Evolutionary conservation across 2,113 vertebrate species (phyloP).

Genomic region (Mesoclemmys tuberculata): DNA sequence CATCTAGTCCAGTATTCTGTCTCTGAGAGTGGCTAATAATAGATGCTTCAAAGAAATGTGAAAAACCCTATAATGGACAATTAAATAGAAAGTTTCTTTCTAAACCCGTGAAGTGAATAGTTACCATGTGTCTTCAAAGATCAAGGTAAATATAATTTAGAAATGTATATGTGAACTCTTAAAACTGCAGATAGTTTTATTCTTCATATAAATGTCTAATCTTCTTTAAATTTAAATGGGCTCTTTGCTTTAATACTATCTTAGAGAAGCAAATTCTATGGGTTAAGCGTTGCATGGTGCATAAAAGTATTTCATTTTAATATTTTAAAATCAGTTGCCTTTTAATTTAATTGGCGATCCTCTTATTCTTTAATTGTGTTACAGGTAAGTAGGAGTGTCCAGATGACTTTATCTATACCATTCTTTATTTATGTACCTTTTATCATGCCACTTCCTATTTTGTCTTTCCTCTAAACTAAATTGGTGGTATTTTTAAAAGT

Average conservation of each 20-base stretch:
- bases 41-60: not conserved
- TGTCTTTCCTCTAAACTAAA: not conserved
- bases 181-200: not conserved
- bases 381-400: not conserved
- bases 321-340: not conserved
- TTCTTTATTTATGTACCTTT: not conserved
- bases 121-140: not conserved
- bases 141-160: not conserved
- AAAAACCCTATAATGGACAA: not conserved
- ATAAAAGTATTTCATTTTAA: not conserved
- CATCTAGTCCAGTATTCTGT: not conserved
- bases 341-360: not conserved
- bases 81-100: not conserved
- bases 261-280: fast-evolving
- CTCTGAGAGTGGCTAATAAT: not conserved
- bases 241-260: not conserved
- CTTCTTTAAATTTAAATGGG: not conserved
- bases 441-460: too few species aligned
- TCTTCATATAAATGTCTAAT: not conserved
- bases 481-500: not conserved
- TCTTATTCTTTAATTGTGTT: not conserved
- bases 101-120: not conserved
- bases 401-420: too few species aligned
- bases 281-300: not conserved
- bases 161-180: not conserved